Base-by-base conservation (phyloP, 2,797 vertebrate genomes). In the Rhinogobio ventralis region DNA sequence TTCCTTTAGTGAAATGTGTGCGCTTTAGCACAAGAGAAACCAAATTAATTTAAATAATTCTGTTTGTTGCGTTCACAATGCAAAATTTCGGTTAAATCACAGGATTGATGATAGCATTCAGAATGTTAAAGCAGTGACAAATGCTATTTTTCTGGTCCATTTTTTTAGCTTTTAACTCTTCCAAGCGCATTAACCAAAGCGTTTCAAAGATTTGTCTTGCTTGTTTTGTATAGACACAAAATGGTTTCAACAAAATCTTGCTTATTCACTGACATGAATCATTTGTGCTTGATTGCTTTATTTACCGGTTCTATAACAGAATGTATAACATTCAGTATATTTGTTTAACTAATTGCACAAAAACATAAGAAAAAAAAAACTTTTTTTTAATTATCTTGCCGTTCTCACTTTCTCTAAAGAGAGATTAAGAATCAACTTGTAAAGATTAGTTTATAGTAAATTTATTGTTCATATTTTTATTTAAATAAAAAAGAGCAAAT, bases 41-140 rank as follows among this genome's bases (percentile, higher is more conserved):
- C 91, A 85, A 88, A 91, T 90, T 66, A 89, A 94, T 94, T 92
- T 91, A 81, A 93, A 92, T 93, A 91, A 94, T 94, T 92, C 89
- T 46, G 28, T 90, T 88, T 88, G 92, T 91, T 91, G 91, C 82
- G 85, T 89, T 89, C 89, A 90, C 88, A 90, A 90, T 88, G 86
- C 90, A 90, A 85, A 80, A 88, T 86, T 87, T 90, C 88, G 91
- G 93, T 89, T 88, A 92, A 91, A 91, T 90, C 89, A 90, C 88
- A 84, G 89, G 90, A 92, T 88, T 90, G 90, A 93, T 85, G 91
- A 93, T 89, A 55, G 77, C 72, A 89, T 92, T 92, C 79, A 69
- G 84, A 87, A 87, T 82, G 86, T 88, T 93, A 93, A 93, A 91
- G 90, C 77, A 46, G 82, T 83, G 88, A 93, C 92, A 92, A 94